Conservation (phyloP, 2,113 vertebrate genomes). For the Procavia capensis region DNA sequence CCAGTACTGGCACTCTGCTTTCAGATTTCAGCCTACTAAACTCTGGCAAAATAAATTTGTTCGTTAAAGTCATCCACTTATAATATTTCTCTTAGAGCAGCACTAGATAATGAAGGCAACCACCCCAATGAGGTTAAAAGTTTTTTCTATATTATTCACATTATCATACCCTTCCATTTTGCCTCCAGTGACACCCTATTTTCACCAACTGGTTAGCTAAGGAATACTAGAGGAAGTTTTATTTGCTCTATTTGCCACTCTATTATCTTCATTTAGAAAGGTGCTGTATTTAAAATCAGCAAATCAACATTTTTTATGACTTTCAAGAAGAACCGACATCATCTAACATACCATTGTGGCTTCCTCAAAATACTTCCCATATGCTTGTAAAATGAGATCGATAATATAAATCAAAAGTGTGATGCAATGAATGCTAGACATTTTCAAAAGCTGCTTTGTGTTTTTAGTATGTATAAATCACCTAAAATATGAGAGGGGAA, state of each 20-base stretch:
- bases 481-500: conserved; percentile 5
- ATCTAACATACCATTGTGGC: not conserved
- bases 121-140: conserved; percentile 59
- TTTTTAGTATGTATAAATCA: conserved; percentile 60
- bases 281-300: conserved; percentile 61
- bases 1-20: too few relatives aligned
- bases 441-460: not conserved
- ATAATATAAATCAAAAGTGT: not conserved
- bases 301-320: conserved; percentile 73
- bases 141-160: conserved; percentile 79
- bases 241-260: conserved; percentile 32
- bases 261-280: conserved; percentile 79
- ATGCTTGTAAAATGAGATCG: not conserved
- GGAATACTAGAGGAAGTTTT: not conserved
- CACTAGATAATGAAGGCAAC: too few relatives aligned
- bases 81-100: too few relatives aligned
- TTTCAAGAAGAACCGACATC: not conserved
- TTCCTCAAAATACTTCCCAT: conserved; percentile 11
- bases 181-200: conserved; percentile 46
- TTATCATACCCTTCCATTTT: conserved; percentile 79
- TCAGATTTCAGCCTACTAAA: too few relatives aligned
- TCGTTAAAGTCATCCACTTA: too few relatives aligned
- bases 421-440: accelerated
- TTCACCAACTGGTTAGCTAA: conserved; percentile 65
- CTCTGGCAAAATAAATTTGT: too few relatives aligned